These are phyloP conservation scores for Notospermus geniculatus DNA, from an alignment of 1,140 invertebrate genomes.

Conservation along the genomic window DNA sequence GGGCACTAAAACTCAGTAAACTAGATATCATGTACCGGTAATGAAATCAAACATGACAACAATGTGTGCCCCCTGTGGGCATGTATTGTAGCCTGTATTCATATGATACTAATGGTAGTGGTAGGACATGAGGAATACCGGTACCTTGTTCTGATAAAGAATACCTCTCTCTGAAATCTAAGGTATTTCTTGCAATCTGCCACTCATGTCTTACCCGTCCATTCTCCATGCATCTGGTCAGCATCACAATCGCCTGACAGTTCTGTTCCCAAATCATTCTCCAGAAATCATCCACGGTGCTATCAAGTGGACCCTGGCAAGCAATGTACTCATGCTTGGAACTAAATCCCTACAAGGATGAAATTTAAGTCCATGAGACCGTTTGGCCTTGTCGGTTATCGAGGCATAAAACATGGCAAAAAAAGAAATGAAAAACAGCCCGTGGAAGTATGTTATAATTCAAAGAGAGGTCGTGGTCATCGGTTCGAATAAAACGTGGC, in stretches of 20 bases:
- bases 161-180: too few relatives aligned
- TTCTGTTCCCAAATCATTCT: conserved; percentile 81
- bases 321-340: conserved; percentile 66
- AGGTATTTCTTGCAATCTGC: too few relatives aligned
- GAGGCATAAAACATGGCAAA: not conserved
- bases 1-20: not conserved
- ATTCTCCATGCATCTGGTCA: conserved; percentile 64
- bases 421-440: conserved; percentile 2
- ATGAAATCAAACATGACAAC: not conserved
- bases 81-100: not conserved
- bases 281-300: conserved; percentile 77
- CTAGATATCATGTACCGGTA: too few relatives aligned
- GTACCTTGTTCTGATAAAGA: too few relatives aligned
- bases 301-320: conserved; percentile 72
- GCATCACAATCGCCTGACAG: conserved; percentile 74
- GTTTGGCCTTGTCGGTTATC: not conserved
- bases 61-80: too few relatives aligned
- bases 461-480: too few relatives aligned
- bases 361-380: not conserved
- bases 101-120: too few relatives aligned
- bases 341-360: conserved; percentile 37
- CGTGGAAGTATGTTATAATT: too few relatives aligned
- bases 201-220: conserved; percentile 53
- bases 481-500: too few relatives aligned
- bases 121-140: too few relatives aligned